phyloP scores from a whole-genome alignment of 2,888 invertebrate species.

The Herminia tarsipennalis region DNA sequence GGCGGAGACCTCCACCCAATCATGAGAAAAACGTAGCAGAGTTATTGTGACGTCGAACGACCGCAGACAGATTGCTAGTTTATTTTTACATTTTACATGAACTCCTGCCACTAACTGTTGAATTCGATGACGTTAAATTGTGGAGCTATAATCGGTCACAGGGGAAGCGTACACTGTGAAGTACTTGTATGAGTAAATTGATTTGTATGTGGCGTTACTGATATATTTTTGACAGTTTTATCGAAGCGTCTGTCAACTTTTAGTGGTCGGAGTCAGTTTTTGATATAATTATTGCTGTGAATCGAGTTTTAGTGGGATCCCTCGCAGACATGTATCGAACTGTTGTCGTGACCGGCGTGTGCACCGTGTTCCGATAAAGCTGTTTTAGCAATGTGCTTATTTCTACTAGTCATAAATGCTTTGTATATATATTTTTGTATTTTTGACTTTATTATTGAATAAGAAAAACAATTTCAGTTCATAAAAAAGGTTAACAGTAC shows the following conservation, averaged over 20 bases:
- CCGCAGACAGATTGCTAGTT: slow-evolving; percentile 36
- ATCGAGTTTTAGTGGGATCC: slow-evolving; percentile 66
- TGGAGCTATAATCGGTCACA: slow-evolving; percentile 35
- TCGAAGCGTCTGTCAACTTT: slow-evolving; percentile 51
- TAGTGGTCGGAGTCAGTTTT: slow-evolving; percentile 60
- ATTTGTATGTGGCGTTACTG: slow-evolving; percentile 44
- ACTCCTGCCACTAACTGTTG: slow-evolving; percentile 53
- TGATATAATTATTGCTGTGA: slow-evolving; percentile 64
- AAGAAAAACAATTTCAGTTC: slow-evolving; percentile 69
- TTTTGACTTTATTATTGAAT: slow-evolving; percentile 69
- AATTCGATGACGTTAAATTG: slow-evolving; percentile 32
- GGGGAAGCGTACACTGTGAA: slow-evolving; percentile 28
- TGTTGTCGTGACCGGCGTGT: slow-evolving; percentile 52
- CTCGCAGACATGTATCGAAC: slow-evolving; percentile 66
- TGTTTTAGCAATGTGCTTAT: slow-evolving; percentile 72
- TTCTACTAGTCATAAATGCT: slow-evolving; percentile 82
- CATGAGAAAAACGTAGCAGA: slow-evolving; percentile 70
- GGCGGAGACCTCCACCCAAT: slow-evolving; percentile 77
- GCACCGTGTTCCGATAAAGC: slow-evolving; percentile 54
- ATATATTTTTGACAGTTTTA: slow-evolving; percentile 54
- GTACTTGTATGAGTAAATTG: slow-evolving; percentile 38
- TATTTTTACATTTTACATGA: slow-evolving; percentile 55
- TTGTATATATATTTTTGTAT: slow-evolving; percentile 78
- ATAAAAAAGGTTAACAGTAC: slow-evolving; percentile 53
- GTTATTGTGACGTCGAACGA: slow-evolving; percentile 19